phyloP scores from a whole-genome alignment of 2,797 vertebrate genomes.

The Cirrhinus mrigala region DNA sequence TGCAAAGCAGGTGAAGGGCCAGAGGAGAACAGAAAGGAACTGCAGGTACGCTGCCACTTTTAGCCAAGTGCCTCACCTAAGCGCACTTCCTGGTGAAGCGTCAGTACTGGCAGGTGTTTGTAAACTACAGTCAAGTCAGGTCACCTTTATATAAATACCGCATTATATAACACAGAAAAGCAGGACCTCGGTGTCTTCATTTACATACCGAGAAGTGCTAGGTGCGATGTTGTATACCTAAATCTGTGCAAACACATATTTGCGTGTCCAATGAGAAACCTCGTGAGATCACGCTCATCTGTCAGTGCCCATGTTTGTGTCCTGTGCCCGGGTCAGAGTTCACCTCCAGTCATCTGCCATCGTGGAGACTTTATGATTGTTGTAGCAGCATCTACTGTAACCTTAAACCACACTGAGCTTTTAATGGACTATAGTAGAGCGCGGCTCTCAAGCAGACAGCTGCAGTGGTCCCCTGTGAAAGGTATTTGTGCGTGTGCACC shows the following conservation, averaged over 20 bases:
- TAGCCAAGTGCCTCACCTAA: background rate
- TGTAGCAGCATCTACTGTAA: slow-evolving; percentile 55
- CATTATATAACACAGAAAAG: background rate
- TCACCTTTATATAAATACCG: background rate
- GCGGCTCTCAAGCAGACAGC: slow-evolving; percentile 77
- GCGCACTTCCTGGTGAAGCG: background rate
- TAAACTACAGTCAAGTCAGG: background rate
- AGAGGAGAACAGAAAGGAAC: slow-evolving; percentile 46
- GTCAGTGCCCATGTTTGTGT: slow-evolving; percentile 26
- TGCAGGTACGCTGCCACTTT: background rate
- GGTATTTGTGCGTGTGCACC: slow-evolving; percentile 47
- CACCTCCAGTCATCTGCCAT: slow-evolving; percentile 37
- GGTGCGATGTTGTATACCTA: background rate
- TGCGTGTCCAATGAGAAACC: background rate
- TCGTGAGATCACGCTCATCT: slow-evolving; percentile 25
- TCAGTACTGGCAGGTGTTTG: background rate
- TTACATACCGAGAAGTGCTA: slow-evolving; percentile 14
- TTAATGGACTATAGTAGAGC: slow-evolving; percentile 70
- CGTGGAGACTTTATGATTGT: slow-evolving; percentile 51
- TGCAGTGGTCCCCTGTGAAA: slow-evolving; percentile 73
- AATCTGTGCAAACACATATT: background rate
- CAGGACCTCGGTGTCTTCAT: background rate
- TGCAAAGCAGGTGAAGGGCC: slow-evolving; percentile 67
- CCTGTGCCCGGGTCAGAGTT: slow-evolving; percentile 25
- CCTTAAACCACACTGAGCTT: slow-evolving; percentile 67